These are phyloP conservation scores for Helleia helle DNA, from an alignment of 2,888 invertebrate species.

Conservation along the genomic window DNA sequence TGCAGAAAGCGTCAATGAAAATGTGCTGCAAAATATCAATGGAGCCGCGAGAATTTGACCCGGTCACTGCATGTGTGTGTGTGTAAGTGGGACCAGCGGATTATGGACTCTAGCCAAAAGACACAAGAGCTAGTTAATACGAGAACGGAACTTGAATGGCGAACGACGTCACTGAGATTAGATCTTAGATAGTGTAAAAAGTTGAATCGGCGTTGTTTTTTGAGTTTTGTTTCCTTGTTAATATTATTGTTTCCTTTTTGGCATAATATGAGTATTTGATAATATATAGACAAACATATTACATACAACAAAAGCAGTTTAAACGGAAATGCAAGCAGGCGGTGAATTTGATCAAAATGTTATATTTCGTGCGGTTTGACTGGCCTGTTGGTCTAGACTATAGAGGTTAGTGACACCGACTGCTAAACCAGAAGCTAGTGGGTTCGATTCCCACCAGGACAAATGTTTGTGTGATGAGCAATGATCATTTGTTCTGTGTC, in stretches of 20 bases:
- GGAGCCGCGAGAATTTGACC: slow-evolving; percentile 61
- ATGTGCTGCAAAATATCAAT: slow-evolving; percentile 64
- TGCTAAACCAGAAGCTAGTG: too few species aligned
- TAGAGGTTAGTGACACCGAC: too few species aligned
- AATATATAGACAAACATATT: too few species aligned
- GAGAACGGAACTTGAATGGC: slow-evolving; percentile 1
- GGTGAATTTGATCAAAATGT: too few species aligned
- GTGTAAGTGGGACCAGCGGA: slow-evolving; percentile 24
- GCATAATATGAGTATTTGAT: too few species aligned
- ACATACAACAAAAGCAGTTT: too few species aligned
- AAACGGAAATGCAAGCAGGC: too few species aligned
- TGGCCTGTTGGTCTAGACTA: too few species aligned
- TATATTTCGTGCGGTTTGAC: too few species aligned
- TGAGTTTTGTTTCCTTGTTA: background rate
- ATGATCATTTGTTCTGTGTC: too few species aligned
- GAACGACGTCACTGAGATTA: background rate
- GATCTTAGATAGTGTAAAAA: background rate
- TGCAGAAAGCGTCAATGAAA: slow-evolving; percentile 48
- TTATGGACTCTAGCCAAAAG: slow-evolving; percentile 20
- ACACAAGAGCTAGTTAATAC: background rate
- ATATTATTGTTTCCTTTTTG: background rate
- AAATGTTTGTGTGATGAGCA: too few species aligned
- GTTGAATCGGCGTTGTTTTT: background rate
- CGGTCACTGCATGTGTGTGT: slow-evolving; percentile 45
- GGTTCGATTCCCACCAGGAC: too few species aligned